Conservation (phyloP, 2,888 invertebrate species). For the Leucophenga maculata region DNA sequence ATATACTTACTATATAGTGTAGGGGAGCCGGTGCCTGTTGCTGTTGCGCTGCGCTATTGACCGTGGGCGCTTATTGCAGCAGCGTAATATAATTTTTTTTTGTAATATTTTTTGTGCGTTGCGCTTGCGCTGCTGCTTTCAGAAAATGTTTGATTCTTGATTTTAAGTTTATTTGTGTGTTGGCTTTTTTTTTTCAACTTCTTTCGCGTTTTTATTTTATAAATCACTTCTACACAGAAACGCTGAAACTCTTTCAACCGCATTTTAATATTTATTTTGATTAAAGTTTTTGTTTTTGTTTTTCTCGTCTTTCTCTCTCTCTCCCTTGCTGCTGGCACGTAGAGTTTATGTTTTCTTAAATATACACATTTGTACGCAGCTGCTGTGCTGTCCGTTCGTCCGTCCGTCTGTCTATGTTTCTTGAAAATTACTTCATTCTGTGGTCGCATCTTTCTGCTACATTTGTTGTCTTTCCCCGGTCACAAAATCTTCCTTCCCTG, state of each 20-base stretch:
- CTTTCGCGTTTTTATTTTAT: neutral
- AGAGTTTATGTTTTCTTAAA: constrained; percentile 13
- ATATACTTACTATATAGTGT: neutral
- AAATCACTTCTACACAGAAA: neutral
- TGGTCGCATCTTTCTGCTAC: constrained; percentile 21
- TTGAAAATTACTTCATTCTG: constrained; percentile 14
- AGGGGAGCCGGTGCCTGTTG: neutral
- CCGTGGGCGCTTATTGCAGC: constrained; percentile 24
- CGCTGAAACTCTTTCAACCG: neutral
- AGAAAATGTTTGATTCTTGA: neutral
- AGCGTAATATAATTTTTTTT: constrained; percentile 20
- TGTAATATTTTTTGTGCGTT: constrained; percentile 6
- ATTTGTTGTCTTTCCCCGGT: neutral
- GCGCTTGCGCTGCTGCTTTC: neutral
- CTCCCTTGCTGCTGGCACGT: neutral
- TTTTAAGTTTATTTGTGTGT: neutral
- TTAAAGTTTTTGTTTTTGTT: constrained; percentile 38
- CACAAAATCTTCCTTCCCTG: neutral
- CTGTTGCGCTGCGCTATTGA: neutral
- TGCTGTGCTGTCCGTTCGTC: constrained; percentile 11
- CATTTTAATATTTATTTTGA: constrained; percentile 56
- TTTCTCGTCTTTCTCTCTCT: constrained; percentile 3
- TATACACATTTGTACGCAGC: constrained; percentile 18
- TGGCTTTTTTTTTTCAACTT: neutral
- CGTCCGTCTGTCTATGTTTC: constrained; percentile 1